A percentile compares a stretch with the other conserved stretches of the same genome.
Conservation (phyloP, 1,140 invertebrate species). For the Papilio glaucus region DNA sequence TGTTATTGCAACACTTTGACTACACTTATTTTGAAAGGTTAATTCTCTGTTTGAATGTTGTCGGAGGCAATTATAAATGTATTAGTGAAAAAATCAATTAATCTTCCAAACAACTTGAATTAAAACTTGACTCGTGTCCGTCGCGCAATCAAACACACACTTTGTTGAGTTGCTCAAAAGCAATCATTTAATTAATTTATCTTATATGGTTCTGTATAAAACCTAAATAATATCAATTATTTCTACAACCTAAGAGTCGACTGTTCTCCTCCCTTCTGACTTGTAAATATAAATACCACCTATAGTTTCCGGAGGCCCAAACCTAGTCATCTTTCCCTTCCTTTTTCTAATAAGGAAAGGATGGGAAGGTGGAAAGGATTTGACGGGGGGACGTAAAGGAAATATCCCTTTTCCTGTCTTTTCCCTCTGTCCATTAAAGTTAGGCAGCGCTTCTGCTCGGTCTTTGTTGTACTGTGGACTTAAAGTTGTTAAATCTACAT, state of each 20-base stretch:
- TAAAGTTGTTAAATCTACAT: too few species aligned
- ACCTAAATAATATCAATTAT: too few species aligned
- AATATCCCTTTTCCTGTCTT: too few species aligned
- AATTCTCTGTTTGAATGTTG: background rate
- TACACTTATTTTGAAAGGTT: constrained; percentile 13
- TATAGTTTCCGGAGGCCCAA: too few species aligned
- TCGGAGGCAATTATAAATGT: constrained; percentile 35
- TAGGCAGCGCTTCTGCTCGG: too few species aligned
- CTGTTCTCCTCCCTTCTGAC: background rate
- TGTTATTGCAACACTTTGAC: background rate
- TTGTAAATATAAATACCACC: too few species aligned
- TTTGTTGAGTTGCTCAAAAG: background rate
- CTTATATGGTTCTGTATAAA: background rate
- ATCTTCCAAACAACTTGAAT: constrained; percentile 32
- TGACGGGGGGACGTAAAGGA: too few species aligned
- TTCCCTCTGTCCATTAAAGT: too few species aligned
- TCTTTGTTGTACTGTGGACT: too few species aligned
- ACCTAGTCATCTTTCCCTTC: too few species aligned
- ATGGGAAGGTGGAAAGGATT: too few species aligned
- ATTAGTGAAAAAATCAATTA: constrained; percentile 38
- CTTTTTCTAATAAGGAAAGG: too few species aligned
- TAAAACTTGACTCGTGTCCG: constrained; percentile 20
- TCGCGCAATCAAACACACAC: constrained; percentile 21
- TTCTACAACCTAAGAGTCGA: background rate
- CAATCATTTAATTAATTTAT: background rate